phyloP scores from a whole-genome alignment of 2,797 vertebrate genomes.

The Okamejei kenojei region DNA sequence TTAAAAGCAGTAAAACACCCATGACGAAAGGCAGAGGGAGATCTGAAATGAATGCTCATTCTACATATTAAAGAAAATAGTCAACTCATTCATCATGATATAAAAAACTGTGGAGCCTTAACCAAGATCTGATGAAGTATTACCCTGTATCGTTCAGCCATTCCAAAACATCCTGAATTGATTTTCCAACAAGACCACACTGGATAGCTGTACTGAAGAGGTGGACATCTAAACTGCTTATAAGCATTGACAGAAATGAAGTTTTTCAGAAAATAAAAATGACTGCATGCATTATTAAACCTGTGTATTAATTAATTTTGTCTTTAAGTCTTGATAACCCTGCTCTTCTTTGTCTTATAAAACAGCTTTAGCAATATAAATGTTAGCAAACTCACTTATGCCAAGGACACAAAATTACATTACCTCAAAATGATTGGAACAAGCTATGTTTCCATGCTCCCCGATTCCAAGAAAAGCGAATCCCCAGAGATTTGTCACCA shows the following conservation, averaged over 20 bases:
- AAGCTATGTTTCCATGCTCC: neutral
- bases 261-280: neutral
- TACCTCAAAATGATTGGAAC: conserved; percentile 17
- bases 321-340: neutral
- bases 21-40: neutral
- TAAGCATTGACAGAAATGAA: neutral
- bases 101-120: neutral
- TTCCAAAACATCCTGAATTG: neutral
- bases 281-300: neutral
- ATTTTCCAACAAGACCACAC: neutral
- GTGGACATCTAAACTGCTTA: neutral
- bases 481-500: neutral
- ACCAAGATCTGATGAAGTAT: neutral
- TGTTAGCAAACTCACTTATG: neutral
- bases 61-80: neutral
- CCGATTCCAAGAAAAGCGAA: neutral
- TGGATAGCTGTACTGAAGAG: neutral
- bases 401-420: neutral
- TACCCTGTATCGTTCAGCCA: neutral
- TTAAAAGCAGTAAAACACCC: too few relatives aligned
- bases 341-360: neutral
- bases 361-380: neutral
- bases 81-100: neutral
- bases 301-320: neutral
- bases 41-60: neutral